These are phyloP conservation scores for Yponomeuta cagnagella DNA, from an alignment of 2,888 invertebrate species.

Conservation along the genomic window DNA sequence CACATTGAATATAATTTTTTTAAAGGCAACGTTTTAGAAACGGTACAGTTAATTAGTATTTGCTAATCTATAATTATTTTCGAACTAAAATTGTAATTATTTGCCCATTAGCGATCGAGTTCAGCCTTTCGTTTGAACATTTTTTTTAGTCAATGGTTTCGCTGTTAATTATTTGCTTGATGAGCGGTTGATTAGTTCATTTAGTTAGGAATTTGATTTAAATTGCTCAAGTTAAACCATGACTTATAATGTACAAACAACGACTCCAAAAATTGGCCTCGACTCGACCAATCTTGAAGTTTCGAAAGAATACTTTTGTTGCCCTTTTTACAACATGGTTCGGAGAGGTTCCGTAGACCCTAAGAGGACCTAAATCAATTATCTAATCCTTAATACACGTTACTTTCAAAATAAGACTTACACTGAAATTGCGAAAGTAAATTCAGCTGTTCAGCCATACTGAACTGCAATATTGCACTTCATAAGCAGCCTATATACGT, in stretches of 20 bases:
- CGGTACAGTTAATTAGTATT: constrained; percentile 17
- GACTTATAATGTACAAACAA: too few relatives aligned
- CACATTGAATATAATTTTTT: neutral
- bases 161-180: neutral
- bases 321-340: too few relatives aligned
- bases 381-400: too few relatives aligned
- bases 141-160: neutral
- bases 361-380: neutral
- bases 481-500: too few relatives aligned
- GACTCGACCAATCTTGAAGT: too few relatives aligned
- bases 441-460: too few relatives aligned
- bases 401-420: too few relatives aligned
- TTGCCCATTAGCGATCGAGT: neutral
- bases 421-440: too few relatives aligned
- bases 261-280: too few relatives aligned
- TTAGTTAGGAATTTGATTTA: neutral
- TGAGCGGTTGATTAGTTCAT: neutral
- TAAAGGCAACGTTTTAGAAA: constrained; percentile 17
- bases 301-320: too few relatives aligned
- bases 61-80: neutral
- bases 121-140: neutral
- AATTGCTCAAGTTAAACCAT: too few relatives aligned
- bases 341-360: neutral
- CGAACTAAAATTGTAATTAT: constrained; percentile 1
- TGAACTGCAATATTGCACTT: too few relatives aligned